Base-by-base conservation (phyloP, 2,113 vertebrate species). In the Castor canadensis region DNA sequence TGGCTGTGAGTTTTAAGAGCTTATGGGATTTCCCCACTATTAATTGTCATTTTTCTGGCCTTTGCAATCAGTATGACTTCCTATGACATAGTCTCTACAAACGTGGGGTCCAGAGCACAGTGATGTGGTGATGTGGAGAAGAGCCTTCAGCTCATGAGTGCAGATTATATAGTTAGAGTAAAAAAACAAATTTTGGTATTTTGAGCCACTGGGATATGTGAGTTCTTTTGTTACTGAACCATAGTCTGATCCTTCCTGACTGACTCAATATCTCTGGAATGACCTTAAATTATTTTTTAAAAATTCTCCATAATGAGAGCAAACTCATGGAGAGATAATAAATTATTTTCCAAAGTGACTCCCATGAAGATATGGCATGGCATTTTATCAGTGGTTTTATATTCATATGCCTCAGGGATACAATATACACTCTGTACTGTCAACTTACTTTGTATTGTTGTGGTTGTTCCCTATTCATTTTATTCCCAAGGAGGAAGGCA, bases 391-490 rank as follows among this genome's bases (percentile, higher is more conserved):
- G 56, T 24, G 67, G 40, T 79, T 93, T 95, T 73, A 54, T 79
- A 80, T 91, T 64, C 73, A 19, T 30, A 24, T 81, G 54, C 69
- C 83, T 81, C 80, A 91, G 91, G 43, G 87, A 92, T 43, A 40
- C 56, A 40, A 72, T 66, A n/a, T 16, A 49, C 24, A 62, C 60
- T 95, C 62, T 71, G 69, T 43, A 92, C 87, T 90, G 40, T 56
- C 90, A 93, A 76, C 9, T 97, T 83, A 82, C 71, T 97, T 95
- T 67, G 43, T 32, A 62, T 79, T 93, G 62, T 76, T 97, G 75
- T 52, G 32, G 45, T 87, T 94, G 91, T 77, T 97, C 80, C 91
- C 82, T 96, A 72, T 95, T 96, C 96, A 97, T 95, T 86, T 88
- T 40, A 81, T 88, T 96, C 94, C 67, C 69, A 87, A 72, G 93